phyloP scores from a whole-genome alignment of 2,888 invertebrate genomes.

The Orthosia cruda region DNA sequence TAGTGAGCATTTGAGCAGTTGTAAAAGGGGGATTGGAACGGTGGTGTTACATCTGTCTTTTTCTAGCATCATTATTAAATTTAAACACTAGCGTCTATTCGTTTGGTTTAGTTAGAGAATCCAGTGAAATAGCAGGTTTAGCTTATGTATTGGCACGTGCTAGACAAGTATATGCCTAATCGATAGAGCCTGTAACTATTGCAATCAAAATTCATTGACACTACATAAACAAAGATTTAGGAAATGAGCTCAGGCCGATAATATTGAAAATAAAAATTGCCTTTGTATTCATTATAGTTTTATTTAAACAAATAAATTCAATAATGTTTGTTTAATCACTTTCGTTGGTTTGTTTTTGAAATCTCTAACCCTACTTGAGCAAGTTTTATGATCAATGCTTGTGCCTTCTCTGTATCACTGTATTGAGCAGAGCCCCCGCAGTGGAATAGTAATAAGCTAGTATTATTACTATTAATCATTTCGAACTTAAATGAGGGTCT shows the following conservation, averaged over 20 bases:
- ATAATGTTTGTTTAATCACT: too few species aligned
- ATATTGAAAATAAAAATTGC: too few species aligned
- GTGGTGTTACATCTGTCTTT: constrained; percentile 38
- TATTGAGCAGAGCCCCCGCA: too few species aligned
- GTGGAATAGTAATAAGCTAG: too few species aligned
- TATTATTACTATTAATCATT: too few species aligned
- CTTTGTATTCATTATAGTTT: too few species aligned
- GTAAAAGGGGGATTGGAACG: constrained; percentile 8
- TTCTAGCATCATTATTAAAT: constrained; percentile 59
- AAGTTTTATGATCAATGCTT: too few species aligned
- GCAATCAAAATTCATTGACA: neutral
- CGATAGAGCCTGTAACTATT: neutral
- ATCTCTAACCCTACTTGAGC: too few species aligned
- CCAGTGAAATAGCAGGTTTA: neutral
- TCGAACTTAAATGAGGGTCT: neutral
- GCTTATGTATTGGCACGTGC: neutral
- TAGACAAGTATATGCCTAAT: neutral
- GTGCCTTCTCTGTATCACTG: too few species aligned
- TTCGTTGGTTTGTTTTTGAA: too few species aligned
- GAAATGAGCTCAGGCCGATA: neutral
- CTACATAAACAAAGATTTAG: neutral
- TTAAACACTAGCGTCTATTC: constrained; percentile 16
- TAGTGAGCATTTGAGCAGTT: constrained; percentile 17
- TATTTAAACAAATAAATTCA: too few species aligned
- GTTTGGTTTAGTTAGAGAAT: constrained; percentile 16